Evolutionary conservation across 2,113 vertebrate species (phyloP).

Genomic region (Colius striatus): DNA sequence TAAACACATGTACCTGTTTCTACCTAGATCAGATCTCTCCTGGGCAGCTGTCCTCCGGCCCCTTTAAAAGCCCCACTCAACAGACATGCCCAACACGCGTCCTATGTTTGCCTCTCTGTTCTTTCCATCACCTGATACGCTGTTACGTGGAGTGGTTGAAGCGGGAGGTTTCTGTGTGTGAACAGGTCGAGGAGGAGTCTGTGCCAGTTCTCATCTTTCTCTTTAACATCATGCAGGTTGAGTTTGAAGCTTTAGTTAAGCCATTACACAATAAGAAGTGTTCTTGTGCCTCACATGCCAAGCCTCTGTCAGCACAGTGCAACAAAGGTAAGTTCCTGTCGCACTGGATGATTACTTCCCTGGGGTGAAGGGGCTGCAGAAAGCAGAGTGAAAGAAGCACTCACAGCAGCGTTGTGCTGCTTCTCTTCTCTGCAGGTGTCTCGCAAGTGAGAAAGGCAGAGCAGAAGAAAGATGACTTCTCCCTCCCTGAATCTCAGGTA

Average conservation of each 20-base stretch:
- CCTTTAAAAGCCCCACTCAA: background rate
- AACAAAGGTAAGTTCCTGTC: background rate
- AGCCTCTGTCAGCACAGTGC: no score
- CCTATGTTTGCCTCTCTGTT: background rate
- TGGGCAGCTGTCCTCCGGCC: no score
- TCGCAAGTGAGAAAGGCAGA: no score
- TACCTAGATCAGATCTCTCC: background rate
- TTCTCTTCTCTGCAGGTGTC: background rate
- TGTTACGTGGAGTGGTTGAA: background rate
- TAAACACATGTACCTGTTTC: no score
- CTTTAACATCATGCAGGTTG: background rate
- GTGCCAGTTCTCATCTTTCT: rapidly evolving
- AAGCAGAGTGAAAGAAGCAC: background rate
- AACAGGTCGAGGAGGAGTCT: background rate
- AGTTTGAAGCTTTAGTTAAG: no score
- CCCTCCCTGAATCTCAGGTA: no score
- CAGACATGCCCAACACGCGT: rapidly evolving
- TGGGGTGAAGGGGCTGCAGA: background rate
- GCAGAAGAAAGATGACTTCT: no score
- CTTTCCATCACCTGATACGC: background rate
- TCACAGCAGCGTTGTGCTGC: background rate
- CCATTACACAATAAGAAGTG: no score
- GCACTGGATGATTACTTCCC: background rate
- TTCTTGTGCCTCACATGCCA: no score
- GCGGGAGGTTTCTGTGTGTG: background rate